Evolutionary conservation across 2,113 vertebrate species (phyloP), one percentile per base, ranked within the genome.

Genomic region (Bostrychus sinensis): DNA sequence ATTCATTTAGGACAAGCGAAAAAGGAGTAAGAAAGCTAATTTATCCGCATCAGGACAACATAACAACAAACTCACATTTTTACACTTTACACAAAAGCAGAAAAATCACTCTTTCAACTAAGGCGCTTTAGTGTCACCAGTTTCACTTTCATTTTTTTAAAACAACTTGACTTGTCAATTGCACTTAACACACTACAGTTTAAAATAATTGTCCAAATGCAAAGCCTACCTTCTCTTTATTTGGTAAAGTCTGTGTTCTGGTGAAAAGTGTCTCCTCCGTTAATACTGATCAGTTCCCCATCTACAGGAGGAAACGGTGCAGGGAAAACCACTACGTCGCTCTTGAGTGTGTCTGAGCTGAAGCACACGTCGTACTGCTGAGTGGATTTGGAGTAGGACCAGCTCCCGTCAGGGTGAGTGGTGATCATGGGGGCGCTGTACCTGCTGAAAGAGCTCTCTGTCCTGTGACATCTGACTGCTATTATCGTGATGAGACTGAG

Each of bases 241-340:
- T 72, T 0, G 81, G 81, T 65, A 87, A 84, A 42, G 83, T 84
- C 17, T 87, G 87, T 37, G 83, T 88, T 4, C 67, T 42, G 11
- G 53, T 82, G 41, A n/a, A 73, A 83, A 51, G 82, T 81, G n/a
- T 81, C 84, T 16, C 54, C 68, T 45, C 55, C 79, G 0, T 87
- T 86, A 20, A 84, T 82, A 62, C 80, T 83, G 56, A 85, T 85
- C 12, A 85, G 67, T 11, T 88, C 0, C 2, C n/a, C 79, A 30
- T 82, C 79, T 32, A 60, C 70, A 25, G 58, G 66, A 0, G 79
- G 66, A 66, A 60, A 77, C 32, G 53, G 53, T 2, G 53, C 60
- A 1, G 74, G 78, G 53, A n/a, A n/a, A n/a, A n/a, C n/a, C n/a
- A n/a, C n/a, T n/a, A n/a, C n/a, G n/a, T n/a, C n/a, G n/a, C n/a